phyloP scores from a whole-genome alignment of 2,888 invertebrate species.

The Erebia aethiops region DNA sequence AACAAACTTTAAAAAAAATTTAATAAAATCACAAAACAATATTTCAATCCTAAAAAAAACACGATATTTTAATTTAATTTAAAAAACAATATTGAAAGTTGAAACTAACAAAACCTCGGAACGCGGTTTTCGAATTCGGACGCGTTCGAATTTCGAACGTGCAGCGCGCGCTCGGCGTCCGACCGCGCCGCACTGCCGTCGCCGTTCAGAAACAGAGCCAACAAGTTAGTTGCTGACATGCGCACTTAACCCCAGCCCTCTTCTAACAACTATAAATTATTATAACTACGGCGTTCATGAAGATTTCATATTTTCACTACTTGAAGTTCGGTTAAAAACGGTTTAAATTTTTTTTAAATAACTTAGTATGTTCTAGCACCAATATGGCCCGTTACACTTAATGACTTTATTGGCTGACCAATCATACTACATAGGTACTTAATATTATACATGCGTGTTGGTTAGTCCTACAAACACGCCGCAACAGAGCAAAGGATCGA shows the following conservation, averaged over 20 bases:
- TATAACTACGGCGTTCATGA: constrained; percentile 10
- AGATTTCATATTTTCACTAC: constrained; percentile 7
- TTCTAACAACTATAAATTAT: constrained; percentile 10
- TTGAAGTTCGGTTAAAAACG: background rate
- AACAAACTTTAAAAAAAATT: background rate
- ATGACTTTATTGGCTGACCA: no score
- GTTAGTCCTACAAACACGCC: no score
- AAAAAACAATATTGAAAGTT: constrained; percentile 26
- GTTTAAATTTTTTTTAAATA: no score
- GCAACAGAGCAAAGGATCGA: no score
- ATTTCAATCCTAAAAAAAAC: constrained; percentile 19
- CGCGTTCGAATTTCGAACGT: constrained; percentile 50
- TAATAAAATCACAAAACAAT: background rate
- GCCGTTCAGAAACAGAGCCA: constrained; percentile 60
- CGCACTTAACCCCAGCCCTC: constrained; percentile 63
- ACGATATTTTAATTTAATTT: constrained; percentile 24
- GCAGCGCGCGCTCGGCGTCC: constrained; percentile 59
- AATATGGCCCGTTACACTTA: no score
- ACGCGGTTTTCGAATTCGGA: constrained; percentile 43
- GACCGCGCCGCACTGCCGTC: constrained; percentile 77
- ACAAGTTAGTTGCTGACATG: constrained; percentile 79
- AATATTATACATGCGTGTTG: no score
- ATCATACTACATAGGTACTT: no score
- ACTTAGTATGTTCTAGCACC: no score
- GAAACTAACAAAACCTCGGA: constrained; percentile 29